Evolutionary conservation across 2,888 invertebrate species (phyloP).

Genomic region (Elgonia sp.): DNA sequence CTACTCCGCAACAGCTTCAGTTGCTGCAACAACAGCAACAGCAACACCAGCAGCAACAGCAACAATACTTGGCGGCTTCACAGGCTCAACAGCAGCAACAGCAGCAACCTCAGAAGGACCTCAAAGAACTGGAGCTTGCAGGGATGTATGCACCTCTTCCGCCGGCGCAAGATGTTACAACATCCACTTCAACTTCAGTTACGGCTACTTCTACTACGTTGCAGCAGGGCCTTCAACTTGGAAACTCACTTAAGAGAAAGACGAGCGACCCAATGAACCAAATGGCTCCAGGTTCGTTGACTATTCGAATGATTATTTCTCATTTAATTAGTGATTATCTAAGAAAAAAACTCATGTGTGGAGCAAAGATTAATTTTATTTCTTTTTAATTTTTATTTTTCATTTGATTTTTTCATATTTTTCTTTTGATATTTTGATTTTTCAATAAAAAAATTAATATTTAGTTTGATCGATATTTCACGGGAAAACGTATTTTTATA

Average conservation of each 20-base stretch:
- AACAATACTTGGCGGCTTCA: slow-evolving; percentile 89
- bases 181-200: slow-evolving; percentile 85
- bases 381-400: too few species aligned
- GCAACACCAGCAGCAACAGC: slow-evolving; percentile 90
- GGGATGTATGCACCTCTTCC: slow-evolving; percentile 85
- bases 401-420: too few species aligned
- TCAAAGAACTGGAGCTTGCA: slow-evolving; percentile 85
- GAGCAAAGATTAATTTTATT: too few species aligned
- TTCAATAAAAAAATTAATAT: too few species aligned
- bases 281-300: slow-evolving; percentile 82
- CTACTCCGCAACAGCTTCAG: slow-evolving; percentile 90
- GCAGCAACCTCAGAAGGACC: slow-evolving; percentile 87
- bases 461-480: too few species aligned
- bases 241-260: slow-evolving; percentile 84
- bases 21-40: slow-evolving; percentile 90
- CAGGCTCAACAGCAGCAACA: slow-evolving; percentile 92
- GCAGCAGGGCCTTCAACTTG: slow-evolving; percentile 84
- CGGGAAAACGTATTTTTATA: too few species aligned
- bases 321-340: too few species aligned
- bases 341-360: too few species aligned
- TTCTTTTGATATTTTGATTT: too few species aligned
- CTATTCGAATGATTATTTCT: too few species aligned
- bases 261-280: slow-evolving; percentile 84
- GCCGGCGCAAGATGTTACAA: slow-evolving; percentile 87
- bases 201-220: slow-evolving; percentile 86